phyloP scores from a whole-genome alignment of 2,888 invertebrate species.

The Apodemia mormo region DNA sequence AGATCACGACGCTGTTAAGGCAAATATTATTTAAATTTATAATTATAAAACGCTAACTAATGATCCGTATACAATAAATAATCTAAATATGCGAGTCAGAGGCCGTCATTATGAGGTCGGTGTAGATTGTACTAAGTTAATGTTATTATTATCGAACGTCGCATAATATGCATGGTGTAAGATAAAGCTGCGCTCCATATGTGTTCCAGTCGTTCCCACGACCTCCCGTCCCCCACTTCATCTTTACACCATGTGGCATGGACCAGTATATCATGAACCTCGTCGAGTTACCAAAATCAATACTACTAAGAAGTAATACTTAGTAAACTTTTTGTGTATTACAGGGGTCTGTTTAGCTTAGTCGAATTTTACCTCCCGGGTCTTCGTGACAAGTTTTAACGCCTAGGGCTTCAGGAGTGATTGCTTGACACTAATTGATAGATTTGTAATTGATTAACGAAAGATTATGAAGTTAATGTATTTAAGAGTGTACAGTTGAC shows the following conservation, averaged over 20 bases:
- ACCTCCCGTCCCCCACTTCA: conserved; percentile 47
- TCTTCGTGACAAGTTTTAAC: conserved; percentile 56
- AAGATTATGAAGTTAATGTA: conserved; percentile 53
- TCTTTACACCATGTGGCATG: conserved; percentile 62
- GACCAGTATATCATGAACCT: conserved; percentile 48
- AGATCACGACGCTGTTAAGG: no score
- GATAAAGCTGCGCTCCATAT: conserved; percentile 78
- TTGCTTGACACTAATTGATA: conserved; percentile 67
- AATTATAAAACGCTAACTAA: neutral
- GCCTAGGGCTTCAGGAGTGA: conserved; percentile 73
- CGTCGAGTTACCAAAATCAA: conserved; percentile 31
- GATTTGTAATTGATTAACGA: conserved; percentile 71
- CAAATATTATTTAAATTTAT: no score
- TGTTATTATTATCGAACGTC: conserved; percentile 69
- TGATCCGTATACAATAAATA: neutral
- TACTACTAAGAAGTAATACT: neutral
- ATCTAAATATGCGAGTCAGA: conserved; percentile 46
- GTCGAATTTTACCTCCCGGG: conserved; percentile 68
- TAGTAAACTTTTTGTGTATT: neutral
- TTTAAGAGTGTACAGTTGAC: neutral
- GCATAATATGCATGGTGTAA: conserved; percentile 56
- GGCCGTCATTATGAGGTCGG: conserved; percentile 50
- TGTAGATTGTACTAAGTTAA: conserved; percentile 65
- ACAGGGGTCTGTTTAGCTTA: conserved; percentile 45
- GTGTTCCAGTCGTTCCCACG: conserved; percentile 70